These are phyloP conservation scores for Zosterops japonicus DNA, from an alignment of 2,113 vertebrate genomes.

Conservation along the genomic window DNA sequence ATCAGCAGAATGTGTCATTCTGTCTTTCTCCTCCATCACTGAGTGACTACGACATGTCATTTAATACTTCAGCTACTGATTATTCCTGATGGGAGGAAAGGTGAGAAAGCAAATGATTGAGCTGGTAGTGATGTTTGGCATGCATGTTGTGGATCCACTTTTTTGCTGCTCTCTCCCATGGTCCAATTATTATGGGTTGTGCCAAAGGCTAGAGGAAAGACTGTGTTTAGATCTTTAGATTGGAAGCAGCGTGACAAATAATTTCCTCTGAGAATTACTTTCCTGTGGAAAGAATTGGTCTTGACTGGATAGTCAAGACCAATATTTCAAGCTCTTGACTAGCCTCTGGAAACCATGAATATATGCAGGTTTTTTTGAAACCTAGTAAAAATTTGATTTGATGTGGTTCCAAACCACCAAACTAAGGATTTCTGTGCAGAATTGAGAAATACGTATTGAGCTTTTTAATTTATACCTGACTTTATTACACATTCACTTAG, in stretches of 20 bases:
- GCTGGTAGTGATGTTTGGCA: slow-evolving; percentile 40
- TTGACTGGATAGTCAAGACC: slow-evolving; percentile 57
- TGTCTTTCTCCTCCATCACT: slow-evolving; percentile 5
- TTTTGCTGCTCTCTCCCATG: slow-evolving; percentile 49
- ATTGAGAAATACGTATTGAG: not conserved
- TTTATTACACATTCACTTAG: not conserved
- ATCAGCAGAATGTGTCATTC: slow-evolving; percentile 34
- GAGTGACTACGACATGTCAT: slow-evolving; percentile 19
- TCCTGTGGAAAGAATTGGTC: slow-evolving; percentile 66
- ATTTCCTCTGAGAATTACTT: slow-evolving; percentile 69
- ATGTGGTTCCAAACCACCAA: slow-evolving; percentile 15
- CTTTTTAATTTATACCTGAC: not conserved
- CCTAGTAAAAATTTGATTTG: slow-evolving; percentile 52
- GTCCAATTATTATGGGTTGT: slow-evolving; percentile 64
- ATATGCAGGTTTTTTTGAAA: slow-evolving; percentile 56
- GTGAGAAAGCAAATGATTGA: slow-evolving; percentile 42
- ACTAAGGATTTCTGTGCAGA: not conserved
- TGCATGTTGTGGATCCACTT: slow-evolving; percentile 30
- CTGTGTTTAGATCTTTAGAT: slow-evolving; percentile 64
- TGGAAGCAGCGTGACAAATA: slow-evolving; percentile 65
- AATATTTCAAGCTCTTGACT: slow-evolving; percentile 62
- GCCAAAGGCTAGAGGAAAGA: slow-evolving; percentile 65
- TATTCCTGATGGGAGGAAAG: slow-evolving; percentile 27
- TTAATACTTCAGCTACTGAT: slow-evolving; percentile 49
- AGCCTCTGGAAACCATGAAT: slow-evolving; percentile 55